These are phyloP conservation scores for Hermodice carunculata DNA, from an alignment of 2,888 invertebrate genomes.

Conservation along the genomic window DNA sequence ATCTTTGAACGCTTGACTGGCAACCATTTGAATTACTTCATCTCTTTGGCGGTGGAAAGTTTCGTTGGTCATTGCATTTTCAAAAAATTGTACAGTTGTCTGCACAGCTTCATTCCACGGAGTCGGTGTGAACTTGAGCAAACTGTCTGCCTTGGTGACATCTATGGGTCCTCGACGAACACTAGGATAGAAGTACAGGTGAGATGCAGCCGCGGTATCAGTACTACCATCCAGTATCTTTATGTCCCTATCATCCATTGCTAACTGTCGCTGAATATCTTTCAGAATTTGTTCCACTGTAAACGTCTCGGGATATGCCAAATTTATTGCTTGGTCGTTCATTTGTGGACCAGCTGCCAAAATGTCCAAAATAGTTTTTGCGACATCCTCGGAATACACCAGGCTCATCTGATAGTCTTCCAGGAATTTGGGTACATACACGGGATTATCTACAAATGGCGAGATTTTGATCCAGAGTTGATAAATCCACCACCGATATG, in stretches of 20 bases:
- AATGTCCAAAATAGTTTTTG: conserved; percentile 55
- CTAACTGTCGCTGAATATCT: conserved; percentile 44
- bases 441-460: conserved; percentile 42
- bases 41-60: conserved; percentile 48
- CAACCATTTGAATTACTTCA: conserved; percentile 56
- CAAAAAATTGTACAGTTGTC: conserved; percentile 67
- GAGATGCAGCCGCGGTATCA: neutral
- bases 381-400: conserved; percentile 70
- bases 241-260: conserved; percentile 22
- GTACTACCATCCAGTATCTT: no score
- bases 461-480: conserved; percentile 69
- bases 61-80: conserved; percentile 56
- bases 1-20: conserved; percentile 45
- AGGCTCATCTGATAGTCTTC: conserved; percentile 65
- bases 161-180: conserved; percentile 68
- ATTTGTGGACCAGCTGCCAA: conserved; percentile 17
- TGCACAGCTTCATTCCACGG: conserved; percentile 59
- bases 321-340: conserved; percentile 65
- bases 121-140: conserved; percentile 67
- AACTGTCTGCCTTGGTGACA: conserved; percentile 61
- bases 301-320: conserved; percentile 65
- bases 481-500: conserved; percentile 71
- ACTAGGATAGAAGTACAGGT: conserved; percentile 68
- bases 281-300: conserved; percentile 62
- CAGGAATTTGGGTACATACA: conserved; percentile 60